Percentiles rank a stretch among this genome's conserved stretches.
Evolutionary conservation across 2,113 vertebrate species (phyloP).

Genomic region (Oreocharis arfaki): DNA sequence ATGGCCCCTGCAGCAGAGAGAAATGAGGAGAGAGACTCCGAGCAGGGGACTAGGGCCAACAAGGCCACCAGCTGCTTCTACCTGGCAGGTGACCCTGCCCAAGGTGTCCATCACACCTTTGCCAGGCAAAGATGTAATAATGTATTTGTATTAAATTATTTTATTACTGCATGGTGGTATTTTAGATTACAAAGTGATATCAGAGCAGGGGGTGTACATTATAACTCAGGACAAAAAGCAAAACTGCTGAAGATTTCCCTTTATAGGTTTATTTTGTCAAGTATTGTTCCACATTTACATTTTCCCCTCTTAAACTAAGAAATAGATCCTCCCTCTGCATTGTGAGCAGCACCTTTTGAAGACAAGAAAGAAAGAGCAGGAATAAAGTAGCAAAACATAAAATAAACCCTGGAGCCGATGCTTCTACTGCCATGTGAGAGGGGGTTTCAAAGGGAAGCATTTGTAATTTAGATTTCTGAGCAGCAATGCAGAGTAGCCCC

Average conservation of each 20-base stretch:
- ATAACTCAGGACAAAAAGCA: background rate
- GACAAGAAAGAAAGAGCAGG: background rate
- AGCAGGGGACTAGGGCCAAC: background rate
- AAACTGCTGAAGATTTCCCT: background rate
- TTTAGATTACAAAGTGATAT: background rate
- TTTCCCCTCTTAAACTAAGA: slow-evolving; percentile 21
- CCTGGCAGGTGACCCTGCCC: background rate
- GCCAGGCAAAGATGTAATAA: background rate
- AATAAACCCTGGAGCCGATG: background rate
- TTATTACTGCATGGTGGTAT: background rate
- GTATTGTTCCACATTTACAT: slow-evolving; percentile 42
- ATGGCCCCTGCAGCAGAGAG: background rate
- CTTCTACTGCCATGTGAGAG: background rate
- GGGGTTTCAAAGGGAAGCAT: background rate
- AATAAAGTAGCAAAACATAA: slow-evolving; percentile 14
- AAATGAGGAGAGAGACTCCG: background rate
- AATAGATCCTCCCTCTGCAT: slow-evolving; percentile 45
- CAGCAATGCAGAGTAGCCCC: background rate
- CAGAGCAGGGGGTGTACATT: slow-evolving; percentile 2
- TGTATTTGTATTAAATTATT: background rate
- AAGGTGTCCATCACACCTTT: background rate
- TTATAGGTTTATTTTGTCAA: slow-evolving; percentile 40
- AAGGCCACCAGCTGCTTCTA: background rate
- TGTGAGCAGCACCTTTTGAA: slow-evolving; percentile 33
- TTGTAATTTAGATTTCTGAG: background rate